Percentiles rank a stretch among this genome's conserved stretches.
Conservation (phyloP, 2,113 vertebrate species). For the Oriolus oriolus region DNA sequence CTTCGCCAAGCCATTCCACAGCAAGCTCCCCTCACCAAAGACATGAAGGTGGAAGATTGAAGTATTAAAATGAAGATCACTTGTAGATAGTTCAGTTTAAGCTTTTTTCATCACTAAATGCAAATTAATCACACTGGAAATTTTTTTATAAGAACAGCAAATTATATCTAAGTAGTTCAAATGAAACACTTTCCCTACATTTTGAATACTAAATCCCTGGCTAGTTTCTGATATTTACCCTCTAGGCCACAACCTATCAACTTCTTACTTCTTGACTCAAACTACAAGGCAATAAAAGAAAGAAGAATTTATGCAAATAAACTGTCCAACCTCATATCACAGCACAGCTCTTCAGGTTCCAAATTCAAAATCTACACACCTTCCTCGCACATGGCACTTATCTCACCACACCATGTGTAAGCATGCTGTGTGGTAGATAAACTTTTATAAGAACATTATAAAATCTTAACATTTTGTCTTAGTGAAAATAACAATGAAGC, state of each 20-base stretch:
- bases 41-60: background rate
- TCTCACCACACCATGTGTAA: background rate
- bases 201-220: background rate
- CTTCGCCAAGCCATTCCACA: background rate
- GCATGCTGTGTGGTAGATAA: background rate
- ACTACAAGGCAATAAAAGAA: background rate
- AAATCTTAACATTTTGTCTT: constrained; percentile 28
- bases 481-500: background rate
- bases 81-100: background rate
- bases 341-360: background rate
- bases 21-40: background rate
- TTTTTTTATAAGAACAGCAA: background rate
- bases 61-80: background rate
- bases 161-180: background rate
- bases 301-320: constrained; percentile 11
- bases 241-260: background rate
- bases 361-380: background rate
- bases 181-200: background rate
- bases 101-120: background rate
- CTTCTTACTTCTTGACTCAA: background rate
- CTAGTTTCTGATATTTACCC: background rate
- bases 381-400: constrained; percentile 28
- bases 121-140: background rate
- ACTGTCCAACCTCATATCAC: background rate
- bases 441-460: constrained; percentile 42